Conservation (phyloP, 2,113 vertebrate genomes). For the Ascaphus truei region DNA sequence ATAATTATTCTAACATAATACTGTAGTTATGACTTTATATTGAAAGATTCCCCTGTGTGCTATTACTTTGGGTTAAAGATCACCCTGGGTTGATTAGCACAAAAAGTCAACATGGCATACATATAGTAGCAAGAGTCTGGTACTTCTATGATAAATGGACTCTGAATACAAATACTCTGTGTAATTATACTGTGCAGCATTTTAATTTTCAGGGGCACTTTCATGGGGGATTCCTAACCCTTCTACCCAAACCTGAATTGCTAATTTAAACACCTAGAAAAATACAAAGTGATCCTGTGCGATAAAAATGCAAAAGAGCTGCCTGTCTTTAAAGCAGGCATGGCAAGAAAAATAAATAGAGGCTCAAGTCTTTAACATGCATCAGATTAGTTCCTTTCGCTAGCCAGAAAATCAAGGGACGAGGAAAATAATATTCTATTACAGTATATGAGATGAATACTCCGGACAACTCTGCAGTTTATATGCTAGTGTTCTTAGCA, state of each 20-base stretch:
- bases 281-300: neutral
- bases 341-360: neutral
- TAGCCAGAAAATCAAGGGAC: no score
- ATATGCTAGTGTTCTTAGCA: neutral
- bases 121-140: neutral
- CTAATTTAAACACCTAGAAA: constrained; percentile 1
- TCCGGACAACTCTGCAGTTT: neutral
- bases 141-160: neutral
- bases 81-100: no score
- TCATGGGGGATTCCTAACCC: constrained; percentile 8
- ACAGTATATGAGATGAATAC: neutral
- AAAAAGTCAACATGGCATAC: neutral
- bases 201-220: neutral
- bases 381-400: neutral
- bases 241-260: constrained; percentile 3
- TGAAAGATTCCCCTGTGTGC: no score
- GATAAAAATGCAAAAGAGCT: neutral
- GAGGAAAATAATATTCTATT: neutral
- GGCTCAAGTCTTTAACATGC: neutral
- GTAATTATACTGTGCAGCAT: neutral
- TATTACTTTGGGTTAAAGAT: no score
- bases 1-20: no score
- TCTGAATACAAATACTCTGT: neutral
- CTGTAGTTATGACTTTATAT: no score
- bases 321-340: neutral